A percentile compares a stretch with the other conserved stretches of the same genome.
phyloP scores from a whole-genome alignment of 2,113 vertebrate species.

The Anser cygnoides region DNA sequence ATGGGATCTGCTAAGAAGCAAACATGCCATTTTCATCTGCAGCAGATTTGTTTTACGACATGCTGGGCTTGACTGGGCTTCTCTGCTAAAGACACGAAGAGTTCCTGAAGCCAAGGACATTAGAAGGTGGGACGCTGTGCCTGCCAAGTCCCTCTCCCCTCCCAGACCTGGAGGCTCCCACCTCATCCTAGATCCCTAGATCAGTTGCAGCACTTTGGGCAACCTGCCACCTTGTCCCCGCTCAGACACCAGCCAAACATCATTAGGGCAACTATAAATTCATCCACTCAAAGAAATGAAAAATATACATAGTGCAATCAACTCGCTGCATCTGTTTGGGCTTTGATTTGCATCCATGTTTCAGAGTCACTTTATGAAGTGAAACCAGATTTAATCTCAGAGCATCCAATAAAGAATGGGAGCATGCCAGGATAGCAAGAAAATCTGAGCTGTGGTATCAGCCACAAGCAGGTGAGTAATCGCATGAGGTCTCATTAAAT shows the following conservation, averaged over 20 bases:
- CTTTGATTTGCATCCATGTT: conserved; percentile 22
- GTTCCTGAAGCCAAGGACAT: conserved; percentile 44
- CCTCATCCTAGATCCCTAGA: conserved; percentile 20
- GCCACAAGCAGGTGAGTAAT: conserved; percentile 9
- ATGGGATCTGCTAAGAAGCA: conserved; percentile 45
- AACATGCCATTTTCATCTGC: conserved; percentile 23
- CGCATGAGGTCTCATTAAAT: not conserved
- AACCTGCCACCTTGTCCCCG: conserved; percentile 11
- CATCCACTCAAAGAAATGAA: not conserved
- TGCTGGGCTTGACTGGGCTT: conserved; percentile 29
- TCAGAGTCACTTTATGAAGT: conserved; percentile 10
- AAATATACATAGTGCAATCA: not conserved
- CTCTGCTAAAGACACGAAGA: conserved; percentile 11
- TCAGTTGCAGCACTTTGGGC: not conserved
- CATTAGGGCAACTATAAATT: conserved; percentile 26
- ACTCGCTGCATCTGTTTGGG: not conserved
- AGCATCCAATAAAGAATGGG: not conserved
- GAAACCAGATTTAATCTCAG: conserved; percentile 11
- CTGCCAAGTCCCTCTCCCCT: not conserved
- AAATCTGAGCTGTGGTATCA: not conserved
- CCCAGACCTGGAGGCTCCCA: not conserved
- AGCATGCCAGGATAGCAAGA: not conserved
- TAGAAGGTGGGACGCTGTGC: not conserved
- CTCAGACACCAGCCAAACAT: conserved; percentile 6
- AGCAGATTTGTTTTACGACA: not conserved